phyloP scores from a whole-genome alignment of 2,888 invertebrate species.

The Caenorhabditis uteleia region DNA sequence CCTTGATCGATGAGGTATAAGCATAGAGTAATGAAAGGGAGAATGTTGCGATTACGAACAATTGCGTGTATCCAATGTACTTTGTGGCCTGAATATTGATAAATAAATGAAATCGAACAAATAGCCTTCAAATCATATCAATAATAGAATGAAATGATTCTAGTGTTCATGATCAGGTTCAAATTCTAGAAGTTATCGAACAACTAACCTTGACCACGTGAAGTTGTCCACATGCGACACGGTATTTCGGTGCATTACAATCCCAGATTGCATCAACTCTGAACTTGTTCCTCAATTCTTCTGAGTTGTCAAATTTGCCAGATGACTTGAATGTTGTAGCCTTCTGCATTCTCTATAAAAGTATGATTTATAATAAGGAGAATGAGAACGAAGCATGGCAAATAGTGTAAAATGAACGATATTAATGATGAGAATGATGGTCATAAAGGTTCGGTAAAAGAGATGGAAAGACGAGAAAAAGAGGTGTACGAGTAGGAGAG shows the following conservation, averaged over 20 bases:
- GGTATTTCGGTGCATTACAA: constrained; percentile 63
- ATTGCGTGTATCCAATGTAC: constrained; percentile 65
- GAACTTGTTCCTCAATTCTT: no score
- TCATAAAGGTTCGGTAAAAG: no score
- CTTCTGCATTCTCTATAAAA: no score
- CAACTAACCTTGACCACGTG: constrained; percentile 60
- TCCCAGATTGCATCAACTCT: constrained; percentile 63
- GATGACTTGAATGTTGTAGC: no score
- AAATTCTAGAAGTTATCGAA: neutral
- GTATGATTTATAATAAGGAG: no score
- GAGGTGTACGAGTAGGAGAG: no score
- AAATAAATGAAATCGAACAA: neutral
- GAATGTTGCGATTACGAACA: constrained; percentile 63
- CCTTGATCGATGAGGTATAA: constrained; percentile 29
- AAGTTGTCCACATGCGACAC: constrained; percentile 61
- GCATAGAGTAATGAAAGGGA: constrained; percentile 51
- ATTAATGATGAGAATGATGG: no score
- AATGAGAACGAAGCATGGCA: no score
- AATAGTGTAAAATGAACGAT: no score
- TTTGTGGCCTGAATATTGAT: constrained; percentile 50
- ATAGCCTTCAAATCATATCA: neutral
- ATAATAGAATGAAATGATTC: neutral
- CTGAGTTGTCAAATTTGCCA: no score
- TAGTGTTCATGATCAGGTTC: neutral
- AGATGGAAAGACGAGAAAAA: no score